A percentile compares a stretch with the other conserved stretches of the same genome.
Conservation (phyloP, 2,797 vertebrate species). For the Sebastes itinus region DNA sequence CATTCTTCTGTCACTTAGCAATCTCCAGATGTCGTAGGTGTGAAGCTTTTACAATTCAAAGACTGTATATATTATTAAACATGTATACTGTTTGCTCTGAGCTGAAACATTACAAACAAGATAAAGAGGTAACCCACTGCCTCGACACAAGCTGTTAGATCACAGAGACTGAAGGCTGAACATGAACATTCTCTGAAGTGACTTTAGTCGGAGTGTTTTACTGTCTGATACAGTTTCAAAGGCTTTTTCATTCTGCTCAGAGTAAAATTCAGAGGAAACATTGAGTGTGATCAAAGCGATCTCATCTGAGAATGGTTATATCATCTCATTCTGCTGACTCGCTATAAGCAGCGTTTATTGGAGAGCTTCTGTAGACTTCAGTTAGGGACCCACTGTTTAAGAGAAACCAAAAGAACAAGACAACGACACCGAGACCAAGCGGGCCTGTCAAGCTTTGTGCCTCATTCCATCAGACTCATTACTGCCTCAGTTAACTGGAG, state of each 20-base stretch:
- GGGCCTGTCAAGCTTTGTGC: neutral
- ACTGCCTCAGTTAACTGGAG: neutral
- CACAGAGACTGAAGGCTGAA: slow-evolving; percentile 9
- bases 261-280: neutral
- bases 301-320: neutral
- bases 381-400: neutral
- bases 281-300: neutral
- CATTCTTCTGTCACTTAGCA: slow-evolving; percentile 7
- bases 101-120: slow-evolving; percentile 23
- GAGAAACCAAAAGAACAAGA: neutral
- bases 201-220: neutral
- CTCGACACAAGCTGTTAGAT: neutral
- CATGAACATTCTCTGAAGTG: slow-evolving; percentile 8
- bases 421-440: neutral
- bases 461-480: neutral
- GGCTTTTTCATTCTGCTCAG: neutral
- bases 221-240: slow-evolving; percentile 23
- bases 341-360: neutral
- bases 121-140: neutral
- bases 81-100: neutral
- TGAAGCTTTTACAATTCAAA: slow-evolving; percentile 33
- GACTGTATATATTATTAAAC: slow-evolving; percentile 37
- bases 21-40: slow-evolving; percentile 30
- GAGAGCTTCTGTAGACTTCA: neutral
- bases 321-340: neutral